Base-by-base conservation (phyloP, 92 coral and sea anemone genomes). In the Micromussa lordhowensis region DNA sequence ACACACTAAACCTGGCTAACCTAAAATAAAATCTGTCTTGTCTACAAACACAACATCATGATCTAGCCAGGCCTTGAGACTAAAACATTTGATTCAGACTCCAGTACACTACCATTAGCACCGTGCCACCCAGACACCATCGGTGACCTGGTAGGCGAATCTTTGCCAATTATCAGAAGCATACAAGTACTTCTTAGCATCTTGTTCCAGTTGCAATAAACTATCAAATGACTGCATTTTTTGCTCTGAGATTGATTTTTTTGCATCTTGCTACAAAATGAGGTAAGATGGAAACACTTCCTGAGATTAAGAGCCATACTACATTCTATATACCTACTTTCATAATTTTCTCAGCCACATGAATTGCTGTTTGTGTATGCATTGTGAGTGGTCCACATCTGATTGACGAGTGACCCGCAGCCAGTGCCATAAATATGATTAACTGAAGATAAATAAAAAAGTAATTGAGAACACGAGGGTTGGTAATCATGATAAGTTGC, bases 351-450 rank as follows among this genome's bases (percentile, higher is more conserved):
- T 97, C 98, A 77, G 99, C 99, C 76, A 97, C 94, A 84, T 97
- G 96, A 73, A 97, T 97, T 11, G 99, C 98, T 55, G 99, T 97
- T 70, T 91, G 95, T 30, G 99, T 96, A 82, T 97, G 99, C 94
- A 94, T 90, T 77, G 99, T 97, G 77, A 97, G 92, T 80, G 98
- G 98, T 64, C 99, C 99, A 84, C 92, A 82, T 82, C 79, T 93
- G 31, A 97, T 92, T 54, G 95, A 91, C 68, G 99, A 97, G 71
- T 88, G 93, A 32, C 99, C 99, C 22, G 74, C 89, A 49, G 99
- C 99, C 32, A 97, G 90, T 32, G 98, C 99, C 99, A 97, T 97
- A 18, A 97, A 90, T n/a, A 97, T 97, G 63, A 97, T 88, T 12
- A 97, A 86, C 99, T 97, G 68, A 68, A 48, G 44, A 80, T 6